Evolutionary conservation across 2,797 vertebrate genomes (phyloP), one percentile per base, ranked within the genome.

Genomic region (Bufotes viridis): DNA sequence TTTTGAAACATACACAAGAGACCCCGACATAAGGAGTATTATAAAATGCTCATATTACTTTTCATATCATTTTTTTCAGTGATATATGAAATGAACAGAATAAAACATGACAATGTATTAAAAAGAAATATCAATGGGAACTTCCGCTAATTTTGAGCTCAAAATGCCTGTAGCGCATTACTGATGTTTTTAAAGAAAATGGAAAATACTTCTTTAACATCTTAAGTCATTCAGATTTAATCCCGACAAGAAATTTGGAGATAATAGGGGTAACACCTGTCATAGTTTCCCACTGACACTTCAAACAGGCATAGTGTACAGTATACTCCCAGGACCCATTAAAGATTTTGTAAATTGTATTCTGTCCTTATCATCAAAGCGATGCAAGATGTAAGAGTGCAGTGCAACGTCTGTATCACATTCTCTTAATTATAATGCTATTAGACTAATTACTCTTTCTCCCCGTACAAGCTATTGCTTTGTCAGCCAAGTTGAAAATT

Each of bases 401-500:
- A 61, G 61, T 82, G 80, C 82, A 86, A 69, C 5, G 22, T 67
- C 26, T 81, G 49, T 53, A 70, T 26, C 69, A 78, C 58, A 22
- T 82, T 76, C 29, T 84, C 42, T 17, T 84, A 82, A 86, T 89
- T 89, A 82, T 55, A 86, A 82, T n/a, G 58, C 81, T 75, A 83
- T 80, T 85, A 63, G 74, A 81, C 76, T 85, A 81, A 88, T 88
- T 88, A 85, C 49, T 80, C 76, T 76, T 61, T 53, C 61, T 79
- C 51, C 49, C 51, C 49, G 75, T 34, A 55, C 22, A 63, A 74
- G 53, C 42, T 51, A 78, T 24, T 53, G 42, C 61, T 75, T 20
- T 34, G n/a, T 15, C 81, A 51, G 22, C 55, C 22, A 34, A 61
- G 24, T 72, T 12, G 26, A 53, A 29, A 58, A 80, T 11, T 18